These are phyloP conservation scores for Nothoprocta pentlandii DNA, from an alignment of 2,113 vertebrate genomes.

Conservation along the genomic window DNA sequence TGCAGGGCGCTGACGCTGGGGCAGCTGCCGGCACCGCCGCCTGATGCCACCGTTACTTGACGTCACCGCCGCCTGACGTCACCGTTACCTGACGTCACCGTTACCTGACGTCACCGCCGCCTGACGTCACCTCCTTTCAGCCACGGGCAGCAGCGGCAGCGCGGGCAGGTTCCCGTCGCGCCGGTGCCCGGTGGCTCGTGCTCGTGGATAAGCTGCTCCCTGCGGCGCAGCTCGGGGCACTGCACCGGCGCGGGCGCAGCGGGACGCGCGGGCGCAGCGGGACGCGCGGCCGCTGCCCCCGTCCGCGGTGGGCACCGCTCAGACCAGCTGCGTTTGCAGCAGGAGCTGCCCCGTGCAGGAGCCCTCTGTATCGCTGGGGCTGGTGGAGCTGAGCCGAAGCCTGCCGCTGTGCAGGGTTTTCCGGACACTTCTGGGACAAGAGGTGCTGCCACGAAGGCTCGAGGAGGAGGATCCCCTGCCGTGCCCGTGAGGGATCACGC, in stretches of 20 bases:
- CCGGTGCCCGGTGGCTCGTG: constrained; percentile 42
- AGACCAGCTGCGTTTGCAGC: neutral
- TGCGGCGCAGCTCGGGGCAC: constrained; percentile 1
- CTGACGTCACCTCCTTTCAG: constrained; percentile 56
- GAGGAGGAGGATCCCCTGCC: neutral
- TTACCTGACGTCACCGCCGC: constrained; percentile 53
- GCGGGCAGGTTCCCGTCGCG: constrained; percentile 35
- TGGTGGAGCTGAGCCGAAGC: neutral
- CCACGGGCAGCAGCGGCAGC: constrained; percentile 27
- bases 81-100: neutral
- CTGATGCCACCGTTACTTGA: constrained; percentile 47
- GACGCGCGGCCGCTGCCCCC: neutral
- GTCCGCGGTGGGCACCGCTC: neutral
- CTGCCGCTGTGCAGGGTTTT: neutral
- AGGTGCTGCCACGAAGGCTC: neutral
- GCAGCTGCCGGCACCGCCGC: constrained; percentile 7
- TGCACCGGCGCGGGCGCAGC: neutral
- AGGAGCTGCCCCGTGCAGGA: neutral
- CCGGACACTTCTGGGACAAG: neutral
- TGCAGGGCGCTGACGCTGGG: constrained; percentile 42
- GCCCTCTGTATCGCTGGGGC: neutral
- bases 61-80: too few relatives aligned
- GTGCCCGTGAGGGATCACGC: too few relatives aligned
- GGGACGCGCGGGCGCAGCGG: neutral
- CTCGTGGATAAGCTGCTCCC: constrained; percentile 24